Percentiles rank a stretch among this genome's conserved stretches.
Evolutionary conservation across 2,888 invertebrate species (phyloP).

Genomic region (Cabera pusaria): DNA sequence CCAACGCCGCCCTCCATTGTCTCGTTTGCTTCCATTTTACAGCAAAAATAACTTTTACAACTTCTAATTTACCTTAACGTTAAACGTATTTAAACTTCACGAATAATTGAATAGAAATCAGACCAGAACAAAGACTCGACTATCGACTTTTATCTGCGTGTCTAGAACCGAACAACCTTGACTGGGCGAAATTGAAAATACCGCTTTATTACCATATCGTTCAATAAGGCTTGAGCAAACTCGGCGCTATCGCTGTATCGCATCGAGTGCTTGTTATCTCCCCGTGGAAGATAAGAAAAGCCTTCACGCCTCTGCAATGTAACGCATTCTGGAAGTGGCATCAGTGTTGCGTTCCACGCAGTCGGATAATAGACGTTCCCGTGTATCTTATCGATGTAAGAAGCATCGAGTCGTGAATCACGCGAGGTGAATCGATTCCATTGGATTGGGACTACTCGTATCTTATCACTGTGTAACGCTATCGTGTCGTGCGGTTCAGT

Average conservation of each 20-base stretch:
- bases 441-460: conserved; percentile 47
- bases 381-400: conserved; percentile 60
- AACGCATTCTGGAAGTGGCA: conserved; percentile 42
- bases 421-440: conserved; percentile 60
- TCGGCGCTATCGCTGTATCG: conserved; percentile 44
- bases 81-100: conserved; percentile 12
- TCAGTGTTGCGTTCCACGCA: conserved; percentile 42
- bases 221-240: conserved; percentile 36
- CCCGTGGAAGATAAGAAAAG: conserved; percentile 46
- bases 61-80: conserved; percentile 20
- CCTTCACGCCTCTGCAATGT: conserved; percentile 44
- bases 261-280: conserved; percentile 54
- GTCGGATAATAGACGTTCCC: conserved; percentile 46
- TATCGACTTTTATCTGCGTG: conserved; percentile 15
- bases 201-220: conserved; percentile 19
- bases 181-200: conserved; percentile 7
- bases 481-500: conserved; percentile 22
- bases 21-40: conserved; percentile 25
- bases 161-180: conserved; percentile 14
- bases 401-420: conserved; percentile 65
- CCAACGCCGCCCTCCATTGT: conserved; percentile 26
- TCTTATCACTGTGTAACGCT: conserved; percentile 50
- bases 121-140: conserved; percentile 24
- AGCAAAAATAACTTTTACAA: conserved; percentile 23
- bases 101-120: conserved; percentile 20